Evolutionary conservation across 1,140 invertebrate species (phyloP).

Genomic region (Portunus trituberculatus): DNA sequence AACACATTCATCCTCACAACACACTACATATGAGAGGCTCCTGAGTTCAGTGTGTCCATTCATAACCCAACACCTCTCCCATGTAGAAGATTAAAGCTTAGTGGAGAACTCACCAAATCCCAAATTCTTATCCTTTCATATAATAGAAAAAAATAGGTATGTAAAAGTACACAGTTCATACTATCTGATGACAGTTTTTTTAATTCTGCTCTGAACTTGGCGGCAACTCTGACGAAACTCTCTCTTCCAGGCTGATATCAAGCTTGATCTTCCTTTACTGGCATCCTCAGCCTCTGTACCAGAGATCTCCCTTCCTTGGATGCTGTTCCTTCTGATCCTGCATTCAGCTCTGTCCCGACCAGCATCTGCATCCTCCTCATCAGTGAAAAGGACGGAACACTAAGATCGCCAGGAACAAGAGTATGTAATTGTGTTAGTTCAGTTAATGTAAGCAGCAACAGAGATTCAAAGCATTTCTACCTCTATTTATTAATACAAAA

Average conservation of each 20-base stretch:
- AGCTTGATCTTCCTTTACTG: slow-evolving; percentile 46
- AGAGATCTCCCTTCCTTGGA: slow-evolving; percentile 30
- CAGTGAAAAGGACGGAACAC: slow-evolving; percentile 73
- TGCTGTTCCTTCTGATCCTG: slow-evolving; percentile 22
- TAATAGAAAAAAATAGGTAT: no score
- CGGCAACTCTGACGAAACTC: slow-evolving; percentile 68
- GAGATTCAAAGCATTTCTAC: background rate
- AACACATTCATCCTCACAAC: slow-evolving; percentile 26
- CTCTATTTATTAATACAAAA: background rate
- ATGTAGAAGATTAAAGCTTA: slow-evolving; percentile 7
- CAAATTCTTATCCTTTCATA: background rate
- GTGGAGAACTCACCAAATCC: background rate
- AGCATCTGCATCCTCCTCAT: slow-evolving; percentile 61
- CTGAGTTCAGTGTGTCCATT: background rate
- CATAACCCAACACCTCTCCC: background rate
- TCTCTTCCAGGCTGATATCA: slow-evolving; percentile 69
- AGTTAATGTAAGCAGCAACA: background rate
- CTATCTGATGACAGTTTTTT: slow-evolving; percentile 70
- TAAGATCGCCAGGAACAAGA: slow-evolving; percentile 48
- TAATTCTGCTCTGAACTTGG: slow-evolving; percentile 68
- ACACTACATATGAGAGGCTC: background rate
- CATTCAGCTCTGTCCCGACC: slow-evolving; percentile 34
- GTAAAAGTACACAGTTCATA: background rate
- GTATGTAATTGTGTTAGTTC: slow-evolving; percentile 34
- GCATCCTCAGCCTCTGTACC: slow-evolving; percentile 51